phyloP scores from a whole-genome alignment of 2,797 vertebrate species.

The Serranus cabrilla region DNA sequence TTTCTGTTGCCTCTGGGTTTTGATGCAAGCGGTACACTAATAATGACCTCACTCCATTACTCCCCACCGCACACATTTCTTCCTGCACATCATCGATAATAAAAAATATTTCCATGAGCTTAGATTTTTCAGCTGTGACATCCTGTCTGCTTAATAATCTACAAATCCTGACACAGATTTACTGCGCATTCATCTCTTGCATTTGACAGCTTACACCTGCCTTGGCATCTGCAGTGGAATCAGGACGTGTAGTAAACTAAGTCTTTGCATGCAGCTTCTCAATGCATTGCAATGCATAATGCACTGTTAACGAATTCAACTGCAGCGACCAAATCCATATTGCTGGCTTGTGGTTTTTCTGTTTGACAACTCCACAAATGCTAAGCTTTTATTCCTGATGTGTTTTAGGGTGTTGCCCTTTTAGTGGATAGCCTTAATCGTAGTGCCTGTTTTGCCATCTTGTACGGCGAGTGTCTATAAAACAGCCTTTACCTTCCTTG shows the following conservation, averaged over 20 bases:
- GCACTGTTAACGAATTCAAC: conserved; percentile 17
- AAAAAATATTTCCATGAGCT: conserved; percentile 20
- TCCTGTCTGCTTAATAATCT: conserved; percentile 35
- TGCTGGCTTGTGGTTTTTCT: conserved; percentile 13
- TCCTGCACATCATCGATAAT: conserved; percentile 42
- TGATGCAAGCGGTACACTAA: conserved; percentile 49
- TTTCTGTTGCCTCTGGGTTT: conserved; percentile 47
- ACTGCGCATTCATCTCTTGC: conserved; percentile 19
- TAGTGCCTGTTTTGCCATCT: conserved; percentile 23
- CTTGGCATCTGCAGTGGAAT: conserved; percentile 17
- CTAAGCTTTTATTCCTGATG: conserved; percentile 16
- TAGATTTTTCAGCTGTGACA: conserved; percentile 29
- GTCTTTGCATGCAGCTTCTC: conserved; percentile 15
- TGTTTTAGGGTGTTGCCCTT: conserved; percentile 24
- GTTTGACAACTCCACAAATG: conserved; percentile 29
- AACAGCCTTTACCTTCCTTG: conserved; percentile 29
- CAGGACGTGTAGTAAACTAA: conserved; percentile 20
- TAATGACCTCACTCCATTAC: conserved; percentile 49
- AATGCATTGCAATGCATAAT: conserved; percentile 9
- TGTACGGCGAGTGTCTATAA: conserved; percentile 46
- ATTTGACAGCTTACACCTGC: conserved; percentile 29
- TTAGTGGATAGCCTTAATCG: conserved; percentile 18
- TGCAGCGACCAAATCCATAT: conserved; percentile 28
- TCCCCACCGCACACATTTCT: conserved; percentile 25
- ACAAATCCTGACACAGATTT: conserved; percentile 39